Evolutionary conservation across 2,113 vertebrate genomes (phyloP), one percentile per base, ranked within the genome.

Genomic region (Phyllostomus discolor): DNA sequence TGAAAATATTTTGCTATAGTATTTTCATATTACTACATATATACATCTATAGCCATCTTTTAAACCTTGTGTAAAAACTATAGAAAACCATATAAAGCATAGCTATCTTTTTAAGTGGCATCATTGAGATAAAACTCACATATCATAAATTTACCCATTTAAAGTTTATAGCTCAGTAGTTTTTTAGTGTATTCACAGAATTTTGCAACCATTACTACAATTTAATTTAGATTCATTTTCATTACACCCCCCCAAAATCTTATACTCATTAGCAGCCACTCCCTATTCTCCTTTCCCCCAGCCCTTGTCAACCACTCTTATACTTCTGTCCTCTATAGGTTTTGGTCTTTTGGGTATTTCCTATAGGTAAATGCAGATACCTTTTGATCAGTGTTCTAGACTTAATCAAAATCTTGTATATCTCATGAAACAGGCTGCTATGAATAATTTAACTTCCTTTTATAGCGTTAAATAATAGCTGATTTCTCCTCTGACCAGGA

Each of bases 201-300:
- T 80, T 86, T 12, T 62, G 26, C 26, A 75, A 17, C 24, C 48
- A 80, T 88, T 79, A 59, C 43, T 26, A 90, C 54, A 88, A 1
- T 91, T 88, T 95, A 75, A 52, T 84, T 84, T 93, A 79, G 66
- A 86, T 50, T 64, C 28, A 48, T 92, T 87, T 90, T 92, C 41
- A 59, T 81, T 22, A 67, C 26, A 24, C n/a, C 43, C 50, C 52
- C 54, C 54, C 50, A 50, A 86, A 94, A 85, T 15, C 31, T 48
- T 80, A 9, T 73, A 52, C 22, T 80, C 35, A 19, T 80, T 90
- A 88, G 66, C 48, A 88, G 20, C 70, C 31, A 70, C 4, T 35
- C 66, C 22, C 33, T 22, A 62, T 88, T 67, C 38, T 67, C n/a
- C 5, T 70, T 14, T 88, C 17, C 64, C 22, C 38, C 20, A 75